Base-by-base conservation (phyloP, 2,113 vertebrate genomes). In the Laterallus jamaicensis region DNA sequence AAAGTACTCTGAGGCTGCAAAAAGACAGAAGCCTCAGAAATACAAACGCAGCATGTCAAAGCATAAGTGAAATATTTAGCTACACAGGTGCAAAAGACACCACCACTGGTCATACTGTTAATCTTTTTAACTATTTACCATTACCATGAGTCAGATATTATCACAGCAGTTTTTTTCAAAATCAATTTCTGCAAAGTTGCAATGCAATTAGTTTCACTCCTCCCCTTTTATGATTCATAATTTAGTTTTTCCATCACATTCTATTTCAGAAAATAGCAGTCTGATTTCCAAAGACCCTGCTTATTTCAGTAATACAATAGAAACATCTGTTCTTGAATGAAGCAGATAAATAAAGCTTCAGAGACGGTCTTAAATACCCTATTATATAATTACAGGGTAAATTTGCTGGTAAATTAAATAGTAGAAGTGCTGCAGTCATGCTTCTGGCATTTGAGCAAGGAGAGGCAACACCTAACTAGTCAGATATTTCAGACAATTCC, bases 231-330 rank as follows among this genome's bases (percentile, higher is more conserved):
- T 58, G 37, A 70, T 49, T 71, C 17, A 16, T 83, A 49, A 80
- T 62, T 66, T 25, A 70, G 35, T 80, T 56, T 90, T 89, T 67
- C 28, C 9, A 20, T 55, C 31, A 52, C 37, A 70, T 44, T 76
- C 21, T 59, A 28, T 76, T 88, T 75, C 21, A 71, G 52, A 77
- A 88, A 92, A 73, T 8, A 89, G 47, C 50, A 67, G 35, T 71
- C 39, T 49, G 32, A 50, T 92, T 94, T 93, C 64, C 68, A 90
- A 91, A 94, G 75, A 75, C 0, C 0, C 4, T 80, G 37, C 47
- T 68, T 96, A 86, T 81, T 92, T 95, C 75, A 83, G 44, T 52
- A 92, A 86, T 62, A 95, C 55, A 85, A 40, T 62, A 84, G 86
- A 88, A 89, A 86, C 77, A 92, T 25, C 76, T 95, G 82, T 31